Base-by-base conservation (phyloP, 2,113 vertebrate genomes). In the Archocentrus centrarchus region DNA sequence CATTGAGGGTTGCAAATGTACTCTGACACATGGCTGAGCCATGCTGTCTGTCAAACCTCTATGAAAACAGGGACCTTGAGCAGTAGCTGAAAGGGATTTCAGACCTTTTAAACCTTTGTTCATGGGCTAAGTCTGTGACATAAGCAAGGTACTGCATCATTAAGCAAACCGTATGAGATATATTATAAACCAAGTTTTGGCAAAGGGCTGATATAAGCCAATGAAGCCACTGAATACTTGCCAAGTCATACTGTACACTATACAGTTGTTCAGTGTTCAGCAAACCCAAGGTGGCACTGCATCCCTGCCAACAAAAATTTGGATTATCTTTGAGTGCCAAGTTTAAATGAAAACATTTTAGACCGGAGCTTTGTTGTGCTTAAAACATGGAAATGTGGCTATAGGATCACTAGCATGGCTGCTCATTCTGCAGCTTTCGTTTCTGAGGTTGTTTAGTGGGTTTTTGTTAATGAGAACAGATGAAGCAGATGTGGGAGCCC, bases 91-190 rank as follows among this genome's bases (percentile, higher is more conserved):
- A 91, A 91, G 81, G 82, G 11, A 62, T 88, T 94, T 89, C 78
- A 91, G 60, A 81, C 76, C 47, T 41, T 18, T 41, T 63, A 73
- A 73, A 47, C 58, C 84, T 75, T 89, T 89, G 76, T 81, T 88
- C 66, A 20, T 0, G 2, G 47, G 75, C 87, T 81, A 84, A 85
- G 73, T 22, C 32, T 66, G 84, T 82, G 80, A 80, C 80, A 82
- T 81, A 83, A 84, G 86, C 75, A 85, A 83, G 89, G 76, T 77
- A 80, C 57, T 73, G 86, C 90, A 88, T 87, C 86, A 84, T 88
- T 82, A 84, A 84, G 64, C 78, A 75, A 85, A 89, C 53, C 37
- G 18, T 83, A 68, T 79, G 79, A 90, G 77, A 30, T 80, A 53
- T 22, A 62, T 2, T 50, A 61, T 47, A 81, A 87, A 82, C 62